Conservation (phyloP, 2,797 vertebrate genomes). For the Antennarius maculatus region DNA sequence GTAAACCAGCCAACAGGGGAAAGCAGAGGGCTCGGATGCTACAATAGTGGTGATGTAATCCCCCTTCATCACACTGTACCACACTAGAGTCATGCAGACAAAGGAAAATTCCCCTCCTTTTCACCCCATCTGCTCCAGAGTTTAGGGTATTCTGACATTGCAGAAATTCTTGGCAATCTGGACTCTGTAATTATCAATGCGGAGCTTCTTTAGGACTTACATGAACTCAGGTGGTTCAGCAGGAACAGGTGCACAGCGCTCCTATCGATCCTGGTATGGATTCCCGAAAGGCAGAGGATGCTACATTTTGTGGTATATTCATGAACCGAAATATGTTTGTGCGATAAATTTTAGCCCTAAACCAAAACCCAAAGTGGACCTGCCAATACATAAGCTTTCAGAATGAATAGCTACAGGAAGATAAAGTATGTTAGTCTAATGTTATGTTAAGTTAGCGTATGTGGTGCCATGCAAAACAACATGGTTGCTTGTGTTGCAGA, state of each 20-base stretch:
- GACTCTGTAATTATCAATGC: slow-evolving; percentile 58
- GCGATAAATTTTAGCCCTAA: slow-evolving; percentile 37
- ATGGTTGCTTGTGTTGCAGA: too few relatives aligned
- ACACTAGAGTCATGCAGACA: slow-evolving; percentile 71
- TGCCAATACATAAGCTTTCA: too few relatives aligned
- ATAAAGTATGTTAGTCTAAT: too few relatives aligned
- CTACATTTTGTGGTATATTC: slow-evolving; percentile 9
- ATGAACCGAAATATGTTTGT: slow-evolving; percentile 39
- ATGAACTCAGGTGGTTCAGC: slow-evolving; percentile 14
- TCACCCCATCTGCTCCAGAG: slow-evolving; percentile 51
- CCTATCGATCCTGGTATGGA: slow-evolving; percentile 14
- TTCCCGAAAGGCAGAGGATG: slow-evolving; percentile 8
- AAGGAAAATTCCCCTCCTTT: slow-evolving; percentile 54
- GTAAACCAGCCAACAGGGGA: slow-evolving; percentile 55
- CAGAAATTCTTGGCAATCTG: slow-evolving; percentile 45
- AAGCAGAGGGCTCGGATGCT: slow-evolving; percentile 61
- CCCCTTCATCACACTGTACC: slow-evolving; percentile 65
- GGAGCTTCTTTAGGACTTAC: slow-evolving; percentile 3
- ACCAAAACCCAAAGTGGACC: slow-evolving; percentile 51
- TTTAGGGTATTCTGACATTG: slow-evolving; percentile 61
- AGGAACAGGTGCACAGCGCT: slow-evolving; percentile 51
- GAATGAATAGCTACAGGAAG: too few relatives aligned
- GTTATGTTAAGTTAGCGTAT: too few relatives aligned
- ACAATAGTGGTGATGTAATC: slow-evolving; percentile 82
- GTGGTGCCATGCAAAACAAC: too few relatives aligned